Conservation (phyloP, 2,797 vertebrate species). For the Macrochelys suwanniensis region DNA sequence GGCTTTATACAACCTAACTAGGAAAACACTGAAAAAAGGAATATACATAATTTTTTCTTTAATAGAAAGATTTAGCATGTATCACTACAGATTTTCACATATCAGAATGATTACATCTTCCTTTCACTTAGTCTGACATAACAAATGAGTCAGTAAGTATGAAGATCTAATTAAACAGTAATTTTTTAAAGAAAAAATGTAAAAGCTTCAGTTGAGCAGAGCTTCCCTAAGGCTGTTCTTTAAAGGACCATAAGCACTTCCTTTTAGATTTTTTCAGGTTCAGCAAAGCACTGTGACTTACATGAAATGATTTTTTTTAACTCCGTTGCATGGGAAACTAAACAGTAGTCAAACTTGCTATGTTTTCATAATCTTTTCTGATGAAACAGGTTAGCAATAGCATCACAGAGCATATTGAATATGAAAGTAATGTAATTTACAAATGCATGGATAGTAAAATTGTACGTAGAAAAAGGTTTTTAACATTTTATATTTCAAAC, state of each 20-base stretch:
- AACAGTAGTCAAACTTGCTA: not conserved
- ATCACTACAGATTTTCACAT: not conserved
- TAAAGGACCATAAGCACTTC: not conserved
- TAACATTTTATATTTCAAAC: fast-evolving
- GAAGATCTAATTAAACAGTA: not conserved
- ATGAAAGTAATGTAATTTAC: fast-evolving
- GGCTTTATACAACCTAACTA: not conserved
- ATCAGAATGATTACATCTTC: not conserved
- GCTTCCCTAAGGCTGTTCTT: not conserved
- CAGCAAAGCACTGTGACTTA: not conserved
- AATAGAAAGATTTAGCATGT: not conserved
- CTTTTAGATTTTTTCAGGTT: not conserved
- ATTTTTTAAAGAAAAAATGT: slow-evolving; percentile 13
- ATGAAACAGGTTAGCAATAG: not conserved
- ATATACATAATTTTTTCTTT: fast-evolving
- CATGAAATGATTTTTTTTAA: not conserved
- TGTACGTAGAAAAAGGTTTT: not conserved
- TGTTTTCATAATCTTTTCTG: not conserved
- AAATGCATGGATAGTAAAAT: fast-evolving
- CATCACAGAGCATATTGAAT: not conserved
- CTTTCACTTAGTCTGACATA: not conserved
- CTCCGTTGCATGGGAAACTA: not conserved
- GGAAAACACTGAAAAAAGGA: not conserved
- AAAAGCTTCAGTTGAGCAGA: not conserved
- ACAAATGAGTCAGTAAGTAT: not conserved